phyloP scores from a whole-genome alignment of 2,113 vertebrate genomes.

The Odocoileus hemionus region DNA sequence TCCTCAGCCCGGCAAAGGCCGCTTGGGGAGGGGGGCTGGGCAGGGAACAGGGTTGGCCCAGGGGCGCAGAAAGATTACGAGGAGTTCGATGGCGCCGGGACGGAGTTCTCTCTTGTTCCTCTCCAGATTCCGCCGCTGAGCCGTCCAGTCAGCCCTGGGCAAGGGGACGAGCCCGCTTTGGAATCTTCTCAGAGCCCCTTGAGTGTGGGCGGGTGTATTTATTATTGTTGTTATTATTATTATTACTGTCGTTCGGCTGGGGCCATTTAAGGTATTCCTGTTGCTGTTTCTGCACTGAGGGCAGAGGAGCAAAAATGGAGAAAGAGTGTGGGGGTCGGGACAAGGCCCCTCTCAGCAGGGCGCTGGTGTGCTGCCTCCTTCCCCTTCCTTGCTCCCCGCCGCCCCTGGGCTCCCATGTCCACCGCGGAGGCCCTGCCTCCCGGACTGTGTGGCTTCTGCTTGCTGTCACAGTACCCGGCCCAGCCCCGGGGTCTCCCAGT shows the following conservation, averaged over 20 bases:
- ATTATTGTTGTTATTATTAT: rapidly evolving
- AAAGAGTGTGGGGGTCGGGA: background rate
- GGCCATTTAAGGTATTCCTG: background rate
- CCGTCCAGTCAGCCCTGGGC: background rate
- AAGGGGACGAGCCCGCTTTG: background rate
- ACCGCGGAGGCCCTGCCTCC: rapidly evolving
- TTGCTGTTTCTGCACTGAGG: background rate
- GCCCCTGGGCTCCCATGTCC: rapidly evolving
- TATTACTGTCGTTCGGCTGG: background rate
- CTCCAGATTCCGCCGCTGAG: background rate
- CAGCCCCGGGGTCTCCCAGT: background rate
- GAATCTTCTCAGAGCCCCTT: background rate
- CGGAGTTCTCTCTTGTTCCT: background rate
- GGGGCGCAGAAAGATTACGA: background rate
- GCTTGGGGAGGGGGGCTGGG: rapidly evolving
- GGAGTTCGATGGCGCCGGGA: too few species aligned
- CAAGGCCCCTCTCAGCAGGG: background rate
- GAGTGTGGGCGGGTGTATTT: background rate
- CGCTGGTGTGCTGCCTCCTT: background rate
- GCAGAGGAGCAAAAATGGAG: background rate
- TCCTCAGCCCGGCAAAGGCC: background rate
- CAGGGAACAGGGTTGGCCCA: background rate
- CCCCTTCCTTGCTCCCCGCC: background rate
- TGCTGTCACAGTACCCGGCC: background rate
- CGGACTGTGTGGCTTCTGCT: background rate